Conservation (phyloP, 1,140 invertebrate genomes). For the Camponotus floridanus region DNA sequence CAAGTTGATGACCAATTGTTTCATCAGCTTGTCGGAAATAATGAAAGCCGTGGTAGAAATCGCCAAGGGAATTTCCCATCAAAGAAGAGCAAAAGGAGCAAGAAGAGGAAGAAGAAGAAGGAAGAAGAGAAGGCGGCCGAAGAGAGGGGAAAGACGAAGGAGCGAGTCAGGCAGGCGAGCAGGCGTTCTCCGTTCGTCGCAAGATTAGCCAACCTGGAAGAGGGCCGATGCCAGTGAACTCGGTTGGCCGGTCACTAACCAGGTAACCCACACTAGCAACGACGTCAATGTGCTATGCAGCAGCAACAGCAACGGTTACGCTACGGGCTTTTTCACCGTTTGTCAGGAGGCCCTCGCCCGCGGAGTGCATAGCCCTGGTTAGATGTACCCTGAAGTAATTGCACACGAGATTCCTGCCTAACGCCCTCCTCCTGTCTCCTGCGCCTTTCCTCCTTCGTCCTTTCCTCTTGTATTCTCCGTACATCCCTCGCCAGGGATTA, state of each 20-base stretch:
- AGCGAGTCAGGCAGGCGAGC: slow-evolving; percentile 48
- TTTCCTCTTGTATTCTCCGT: slow-evolving; percentile 57
- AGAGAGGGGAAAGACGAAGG: slow-evolving; percentile 24
- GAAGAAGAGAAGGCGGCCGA: slow-evolving; percentile 59
- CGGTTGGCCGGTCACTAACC: slow-evolving; percentile 87
- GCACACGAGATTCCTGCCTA: slow-evolving; percentile 57
- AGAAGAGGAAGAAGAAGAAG: slow-evolving; percentile 35
- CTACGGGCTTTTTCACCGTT: slow-evolving; percentile 85
- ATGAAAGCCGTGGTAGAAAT: slow-evolving; percentile 40
- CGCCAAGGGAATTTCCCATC: slow-evolving; percentile 67
- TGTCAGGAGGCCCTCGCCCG: slow-evolving; percentile 65
- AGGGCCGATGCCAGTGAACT: slow-evolving; percentile 86
- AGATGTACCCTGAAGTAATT: slow-evolving; percentile 62
- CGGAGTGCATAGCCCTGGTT: slow-evolving; percentile 58
- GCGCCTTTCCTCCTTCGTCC: slow-evolving; percentile 31
- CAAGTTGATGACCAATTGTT: slow-evolving; percentile 64
- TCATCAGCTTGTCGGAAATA: slow-evolving; percentile 49
- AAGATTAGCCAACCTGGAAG: slow-evolving; percentile 85
- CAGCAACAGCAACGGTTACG: slow-evolving; percentile 81
- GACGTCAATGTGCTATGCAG: slow-evolving; percentile 79
- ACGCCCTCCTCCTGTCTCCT: slow-evolving; percentile 30
- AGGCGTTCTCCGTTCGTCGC: slow-evolving; percentile 72
- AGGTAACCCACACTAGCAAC: slow-evolving; percentile 86
- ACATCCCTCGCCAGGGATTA: slow-evolving; percentile 30
- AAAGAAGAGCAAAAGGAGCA: slow-evolving; percentile 32